Evolutionary conservation across 2,113 vertebrate species (phyloP).

Genomic region (Verasper variegatus): DNA sequence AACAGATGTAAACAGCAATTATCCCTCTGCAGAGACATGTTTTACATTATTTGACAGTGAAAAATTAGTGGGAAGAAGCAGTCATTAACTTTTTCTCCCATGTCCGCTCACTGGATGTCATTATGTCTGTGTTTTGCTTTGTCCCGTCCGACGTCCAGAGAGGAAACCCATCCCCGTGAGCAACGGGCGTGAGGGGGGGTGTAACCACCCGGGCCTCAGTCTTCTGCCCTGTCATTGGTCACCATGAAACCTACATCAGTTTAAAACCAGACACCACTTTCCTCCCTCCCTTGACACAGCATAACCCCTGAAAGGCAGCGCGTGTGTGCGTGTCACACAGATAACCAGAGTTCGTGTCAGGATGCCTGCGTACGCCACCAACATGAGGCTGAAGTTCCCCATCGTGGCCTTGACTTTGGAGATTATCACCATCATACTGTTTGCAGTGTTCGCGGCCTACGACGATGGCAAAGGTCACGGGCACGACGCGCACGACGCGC

Average conservation of each 20-base stretch:
- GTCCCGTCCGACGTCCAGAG: conserved; percentile 32
- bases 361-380: conserved; percentile 85
- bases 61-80: conserved; percentile 45
- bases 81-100: conserved; percentile 44
- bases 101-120: conserved; percentile 41
- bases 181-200: conserved; percentile 67
- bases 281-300: conserved; percentile 73
- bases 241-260: conserved; percentile 56
- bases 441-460: conserved; percentile 86
- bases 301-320: conserved; percentile 42
- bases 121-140: conserved; percentile 60
- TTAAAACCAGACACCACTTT: conserved; percentile 72
- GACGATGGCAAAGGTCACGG: conserved; percentile 69
- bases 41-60: conserved; percentile 34
- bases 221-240: conserved; percentile 79
- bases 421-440: conserved; percentile 87
- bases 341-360: conserved; percentile 52
- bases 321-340: conserved; percentile 13
- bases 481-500: rapidly evolving
- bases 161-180: conserved; percentile 75
- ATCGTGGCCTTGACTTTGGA: conserved; percentile 87
- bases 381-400: conserved; percentile 92
- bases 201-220: conserved; percentile 51
- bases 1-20: neutral
- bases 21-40: neutral